Conservation (phyloP, 1,140 invertebrate species). For the Chionoecetes opilio region DNA sequence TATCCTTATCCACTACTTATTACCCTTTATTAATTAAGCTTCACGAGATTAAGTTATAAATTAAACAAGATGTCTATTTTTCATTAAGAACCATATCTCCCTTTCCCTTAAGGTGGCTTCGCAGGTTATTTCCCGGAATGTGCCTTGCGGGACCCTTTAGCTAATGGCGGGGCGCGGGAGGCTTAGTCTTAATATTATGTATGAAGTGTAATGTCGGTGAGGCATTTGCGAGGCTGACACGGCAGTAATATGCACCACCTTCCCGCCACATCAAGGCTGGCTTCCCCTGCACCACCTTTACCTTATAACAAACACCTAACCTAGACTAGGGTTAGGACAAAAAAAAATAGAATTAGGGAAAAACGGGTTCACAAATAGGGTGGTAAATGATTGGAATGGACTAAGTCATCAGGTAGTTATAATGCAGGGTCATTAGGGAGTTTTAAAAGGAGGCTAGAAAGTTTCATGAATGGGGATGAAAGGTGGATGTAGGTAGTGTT, state of each 20-base stretch:
- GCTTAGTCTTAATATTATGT: slow-evolving; percentile 2
- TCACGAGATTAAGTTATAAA: not conserved
- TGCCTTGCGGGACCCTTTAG: not conserved
- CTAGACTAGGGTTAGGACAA: too few species aligned
- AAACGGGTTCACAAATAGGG: too few species aligned
- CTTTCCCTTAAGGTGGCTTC: not conserved
- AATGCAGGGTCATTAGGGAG: too few species aligned
- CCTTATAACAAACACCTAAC: too few species aligned
- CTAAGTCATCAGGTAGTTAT: too few species aligned
- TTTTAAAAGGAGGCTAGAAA: too few species aligned
- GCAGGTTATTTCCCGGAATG: not conserved
- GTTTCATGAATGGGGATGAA: too few species aligned
- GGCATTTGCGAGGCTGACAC: not conserved
- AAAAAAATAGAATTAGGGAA: too few species aligned
- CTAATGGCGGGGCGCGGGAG: not conserved
- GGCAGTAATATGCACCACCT: not conserved
- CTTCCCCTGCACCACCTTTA: not conserved
- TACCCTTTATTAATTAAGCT: not conserved
- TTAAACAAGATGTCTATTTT: not conserved
- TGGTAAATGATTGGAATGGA: too few species aligned
- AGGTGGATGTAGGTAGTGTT: too few species aligned
- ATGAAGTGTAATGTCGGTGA: slow-evolving; percentile 20
- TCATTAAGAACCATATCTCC: not conserved
- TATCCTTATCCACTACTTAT: not conserved
- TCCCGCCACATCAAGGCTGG: not conserved